Evolutionary conservation across 2,888 invertebrate genomes (phyloP).

Genomic region (Polyommatus icarus): DNA sequence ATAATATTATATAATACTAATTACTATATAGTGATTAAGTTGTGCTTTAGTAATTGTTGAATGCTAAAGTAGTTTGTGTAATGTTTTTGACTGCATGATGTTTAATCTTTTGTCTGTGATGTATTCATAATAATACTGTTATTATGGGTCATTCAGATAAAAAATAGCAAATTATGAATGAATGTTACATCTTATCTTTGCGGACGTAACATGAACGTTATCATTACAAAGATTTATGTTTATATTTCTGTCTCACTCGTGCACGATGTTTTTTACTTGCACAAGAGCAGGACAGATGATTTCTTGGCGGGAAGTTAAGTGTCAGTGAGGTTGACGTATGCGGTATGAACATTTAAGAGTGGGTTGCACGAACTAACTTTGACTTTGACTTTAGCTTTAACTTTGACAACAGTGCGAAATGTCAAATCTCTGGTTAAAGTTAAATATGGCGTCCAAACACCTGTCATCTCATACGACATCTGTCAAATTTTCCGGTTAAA

Average conservation of each 20-base stretch:
- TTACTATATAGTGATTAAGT: too few species aligned
- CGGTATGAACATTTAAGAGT: slow-evolving; percentile 33
- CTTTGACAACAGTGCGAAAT: too few species aligned
- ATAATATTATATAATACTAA: too few species aligned
- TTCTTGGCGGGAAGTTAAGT: slow-evolving; percentile 37
- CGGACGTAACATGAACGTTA: slow-evolving; percentile 35
- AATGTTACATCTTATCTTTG: slow-evolving; percentile 35
- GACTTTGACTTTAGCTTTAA: too few species aligned
- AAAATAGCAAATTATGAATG: slow-evolving; percentile 20
- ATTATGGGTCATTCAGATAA: background rate
- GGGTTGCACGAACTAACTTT: too few species aligned
- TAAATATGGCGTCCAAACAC: too few species aligned
- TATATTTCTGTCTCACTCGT: slow-evolving; percentile 40
- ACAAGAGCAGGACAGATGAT: slow-evolving; percentile 35
- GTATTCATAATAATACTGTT: background rate
- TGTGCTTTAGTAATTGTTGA: background rate
- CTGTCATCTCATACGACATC: too few species aligned
- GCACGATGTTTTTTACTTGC: background rate
- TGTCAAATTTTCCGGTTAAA: too few species aligned
- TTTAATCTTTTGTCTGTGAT: background rate
- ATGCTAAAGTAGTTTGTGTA: background rate
- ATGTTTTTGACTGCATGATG: background rate
- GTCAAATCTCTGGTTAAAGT: too few species aligned
- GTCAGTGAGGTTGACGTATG: slow-evolving; percentile 37
- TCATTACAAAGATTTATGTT: slow-evolving; percentile 41